phyloP scores from a whole-genome alignment of 2,113 vertebrate genomes.

The Heliornis fulica region DNA sequence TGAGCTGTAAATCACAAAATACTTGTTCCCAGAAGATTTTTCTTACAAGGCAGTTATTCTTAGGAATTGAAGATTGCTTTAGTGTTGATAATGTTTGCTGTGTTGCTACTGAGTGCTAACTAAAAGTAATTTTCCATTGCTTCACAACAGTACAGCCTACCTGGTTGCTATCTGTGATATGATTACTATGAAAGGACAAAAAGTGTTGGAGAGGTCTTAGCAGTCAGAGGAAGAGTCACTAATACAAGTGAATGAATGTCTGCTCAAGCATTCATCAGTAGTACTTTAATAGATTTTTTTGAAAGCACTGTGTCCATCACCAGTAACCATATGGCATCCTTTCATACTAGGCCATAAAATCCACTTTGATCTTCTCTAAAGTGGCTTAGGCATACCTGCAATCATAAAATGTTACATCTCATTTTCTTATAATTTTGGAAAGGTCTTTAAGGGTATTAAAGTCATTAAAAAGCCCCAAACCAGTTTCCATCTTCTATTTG shows the following conservation, averaged over 20 bases:
- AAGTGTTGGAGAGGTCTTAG: background rate
- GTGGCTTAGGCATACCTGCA: background rate
- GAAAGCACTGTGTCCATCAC: background rate
- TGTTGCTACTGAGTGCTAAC: background rate
- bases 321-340: background rate
- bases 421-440: background rate
- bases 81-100: background rate
- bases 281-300: background rate
- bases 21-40: background rate
- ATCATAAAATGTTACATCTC: too few species aligned
- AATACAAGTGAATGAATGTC: too few species aligned
- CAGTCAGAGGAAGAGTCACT: background rate
- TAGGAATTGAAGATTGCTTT: background rate
- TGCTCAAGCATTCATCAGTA: background rate
- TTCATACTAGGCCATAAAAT: background rate
- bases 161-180: background rate
- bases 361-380: background rate
- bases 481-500: background rate
- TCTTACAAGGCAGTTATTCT: background rate
- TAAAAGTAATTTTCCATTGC: background rate
- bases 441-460: background rate
- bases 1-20: background rate
- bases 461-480: background rate
- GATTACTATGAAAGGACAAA: background rate
- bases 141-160: background rate